Conservation (phyloP, 2,797 vertebrate genomes). For the Anas bahamensis region DNA sequence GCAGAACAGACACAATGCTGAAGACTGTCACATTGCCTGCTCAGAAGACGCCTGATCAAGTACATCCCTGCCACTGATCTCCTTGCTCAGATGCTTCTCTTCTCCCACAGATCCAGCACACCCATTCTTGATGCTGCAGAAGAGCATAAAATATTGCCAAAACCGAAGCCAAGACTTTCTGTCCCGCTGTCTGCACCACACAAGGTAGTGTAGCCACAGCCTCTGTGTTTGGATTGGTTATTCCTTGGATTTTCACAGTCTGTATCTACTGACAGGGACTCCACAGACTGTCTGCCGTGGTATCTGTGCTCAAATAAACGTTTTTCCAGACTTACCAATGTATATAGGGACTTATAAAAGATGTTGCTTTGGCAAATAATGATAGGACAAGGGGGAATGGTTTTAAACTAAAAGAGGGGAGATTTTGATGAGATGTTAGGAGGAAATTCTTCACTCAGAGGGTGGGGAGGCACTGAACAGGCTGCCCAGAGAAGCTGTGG, state of each 20-base stretch:
- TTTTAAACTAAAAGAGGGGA: no score
- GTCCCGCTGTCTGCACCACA: not conserved
- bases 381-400: no score
- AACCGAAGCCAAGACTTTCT: not conserved
- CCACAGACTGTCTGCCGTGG: not conserved
- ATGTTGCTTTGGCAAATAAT: no score
- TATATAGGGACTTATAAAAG: not conserved
- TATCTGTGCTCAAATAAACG: not conserved
- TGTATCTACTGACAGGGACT: not conserved
- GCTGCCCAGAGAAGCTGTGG: no score
- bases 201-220: slow-evolving; percentile 44
- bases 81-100: not conserved
- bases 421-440: no score
- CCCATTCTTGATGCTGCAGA: not conserved
- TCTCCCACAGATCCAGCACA: slow-evolving; percentile 14
- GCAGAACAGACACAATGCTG: not conserved
- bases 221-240: not conserved
- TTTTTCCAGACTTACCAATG: not conserved
- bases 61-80: not conserved
- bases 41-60: not conserved
- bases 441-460: no score
- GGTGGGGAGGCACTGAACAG: no score
- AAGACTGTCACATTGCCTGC: not conserved
- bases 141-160: slow-evolving; percentile 10
- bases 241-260: not conserved